Base-by-base conservation (phyloP, 2,113 vertebrate species). In the Nibea albiflora region DNA sequence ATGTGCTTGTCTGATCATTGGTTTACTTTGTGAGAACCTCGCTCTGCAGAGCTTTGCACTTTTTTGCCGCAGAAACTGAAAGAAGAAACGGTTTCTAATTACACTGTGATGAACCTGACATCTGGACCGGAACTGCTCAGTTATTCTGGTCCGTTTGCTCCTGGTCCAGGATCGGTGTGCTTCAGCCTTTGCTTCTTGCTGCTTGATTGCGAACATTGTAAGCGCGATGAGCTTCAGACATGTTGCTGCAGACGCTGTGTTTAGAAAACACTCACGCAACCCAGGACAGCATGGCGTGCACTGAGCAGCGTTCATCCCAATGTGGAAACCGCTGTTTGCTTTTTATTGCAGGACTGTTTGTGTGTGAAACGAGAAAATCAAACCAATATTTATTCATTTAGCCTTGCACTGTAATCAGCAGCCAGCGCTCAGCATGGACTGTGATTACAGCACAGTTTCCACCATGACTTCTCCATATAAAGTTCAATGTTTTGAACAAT, bases 101-200 rank as follows among this genome's bases (percentile, higher is more conserved):
- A 14, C 4, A 2, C 17, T 22, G 4, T 12, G 26, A 67, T 4
- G 9, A 10, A 44, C 12, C 49, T 54, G 49, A 12, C 4, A 4
- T 53, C 31, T 19, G 73, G 47, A 39, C 1, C 2, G 12, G 28
- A 24, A 31, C 39, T 5, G 22, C 11, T 22, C 2, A 39, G 28
- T 19, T n/a, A 5, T n/a, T 52, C 22, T 6, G 5, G 64, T 63
- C 74, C 19, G 11, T 24, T 52, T 19, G 75, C 75, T 78, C 60
- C 85, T 87, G 68, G 68, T 65, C 49, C 61, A 76, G 31, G 31
- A 58, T 84, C 75, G 81, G 76, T 28, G 50, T 62, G 67, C 81
- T 90, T 62, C n/a, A 75, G 83, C 53, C 73, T 66, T 76, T 85
- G 78, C 84, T 79, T 87, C 50, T 57, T 73, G 88, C 86, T 70